A percentile compares a stretch with the other conserved stretches of the same genome.
Evolutionary conservation across 2,113 vertebrate genomes (phyloP).

Genomic region (Chlorodrepanis virens): DNA sequence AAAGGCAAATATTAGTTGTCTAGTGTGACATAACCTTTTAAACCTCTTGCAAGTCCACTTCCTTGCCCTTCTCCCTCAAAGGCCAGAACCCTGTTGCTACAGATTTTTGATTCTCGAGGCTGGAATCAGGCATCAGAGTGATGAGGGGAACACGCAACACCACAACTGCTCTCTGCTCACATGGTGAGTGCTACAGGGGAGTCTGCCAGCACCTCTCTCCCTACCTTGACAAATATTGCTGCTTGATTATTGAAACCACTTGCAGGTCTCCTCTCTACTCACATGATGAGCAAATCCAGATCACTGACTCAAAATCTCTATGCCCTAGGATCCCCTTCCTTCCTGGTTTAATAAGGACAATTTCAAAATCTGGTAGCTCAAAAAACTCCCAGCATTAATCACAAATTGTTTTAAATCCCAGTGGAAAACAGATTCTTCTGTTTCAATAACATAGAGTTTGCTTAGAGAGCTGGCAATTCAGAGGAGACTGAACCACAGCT

Average conservation of each 20-base stretch:
- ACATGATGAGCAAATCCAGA: neutral
- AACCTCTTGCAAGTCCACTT: neutral
- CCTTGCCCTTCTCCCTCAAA: neutral
- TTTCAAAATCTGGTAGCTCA: slow-evolving; percentile 1
- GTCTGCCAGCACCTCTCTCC: neutral
- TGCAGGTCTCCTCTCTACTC: neutral
- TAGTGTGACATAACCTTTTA: neutral
- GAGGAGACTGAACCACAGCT: neutral
- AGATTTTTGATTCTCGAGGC: neutral
- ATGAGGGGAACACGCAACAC: rapidly evolving
- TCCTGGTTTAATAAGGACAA: neutral
- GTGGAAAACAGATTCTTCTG: neutral
- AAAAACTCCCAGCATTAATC: neutral
- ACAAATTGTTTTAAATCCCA: neutral
- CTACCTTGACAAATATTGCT: neutral
- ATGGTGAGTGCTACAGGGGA: neutral
- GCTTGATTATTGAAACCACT: neutral
- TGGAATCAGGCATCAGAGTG: neutral
- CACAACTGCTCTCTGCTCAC: neutral
- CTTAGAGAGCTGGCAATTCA: slow-evolving; percentile 25
- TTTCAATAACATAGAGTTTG: slow-evolving; percentile 3
- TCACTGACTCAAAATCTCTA: neutral
- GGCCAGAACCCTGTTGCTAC: neutral
- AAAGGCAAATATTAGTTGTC: neutral
- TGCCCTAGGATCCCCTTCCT: neutral